phyloP scores from a whole-genome alignment of 2,797 vertebrate species.

The Pteropus rufus region DNA sequence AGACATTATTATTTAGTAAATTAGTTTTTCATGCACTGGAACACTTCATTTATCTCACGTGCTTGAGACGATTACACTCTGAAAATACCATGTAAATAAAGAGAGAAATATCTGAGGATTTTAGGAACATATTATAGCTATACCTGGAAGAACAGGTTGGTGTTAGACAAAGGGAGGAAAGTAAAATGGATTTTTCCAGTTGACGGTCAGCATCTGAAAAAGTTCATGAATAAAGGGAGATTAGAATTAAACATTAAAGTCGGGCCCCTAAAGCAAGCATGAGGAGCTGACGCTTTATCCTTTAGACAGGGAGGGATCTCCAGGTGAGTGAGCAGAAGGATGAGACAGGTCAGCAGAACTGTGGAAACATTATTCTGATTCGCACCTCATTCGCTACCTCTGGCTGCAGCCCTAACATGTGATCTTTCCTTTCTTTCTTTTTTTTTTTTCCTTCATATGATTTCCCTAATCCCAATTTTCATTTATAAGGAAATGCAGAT shows the following conservation, averaged over 20 bases:
- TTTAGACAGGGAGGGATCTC: not conserved
- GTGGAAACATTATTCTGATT: too few species aligned
- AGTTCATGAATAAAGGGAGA: not conserved
- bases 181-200: not conserved
- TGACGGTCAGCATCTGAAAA: not conserved
- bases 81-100: not conserved
- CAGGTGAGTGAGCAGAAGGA: not conserved
- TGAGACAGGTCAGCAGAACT: not conserved
- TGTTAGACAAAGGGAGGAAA: not conserved
- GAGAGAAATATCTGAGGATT: not conserved
- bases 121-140: fast-evolving
- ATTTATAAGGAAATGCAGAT: not conserved
- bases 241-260: not conserved
- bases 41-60: not conserved
- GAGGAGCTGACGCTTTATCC: not conserved
- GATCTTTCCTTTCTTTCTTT: not conserved
- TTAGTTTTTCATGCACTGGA: not conserved
- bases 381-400: not conserved
- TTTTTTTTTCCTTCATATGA: not conserved
- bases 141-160: not conserved
- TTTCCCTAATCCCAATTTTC: not conserved
- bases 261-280: not conserved
- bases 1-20: not conserved
- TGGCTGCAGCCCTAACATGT: not conserved
- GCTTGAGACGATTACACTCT: not conserved